phyloP scores from a whole-genome alignment of 2,797 vertebrate genomes.

The Oophaga sylvatica region DNA sequence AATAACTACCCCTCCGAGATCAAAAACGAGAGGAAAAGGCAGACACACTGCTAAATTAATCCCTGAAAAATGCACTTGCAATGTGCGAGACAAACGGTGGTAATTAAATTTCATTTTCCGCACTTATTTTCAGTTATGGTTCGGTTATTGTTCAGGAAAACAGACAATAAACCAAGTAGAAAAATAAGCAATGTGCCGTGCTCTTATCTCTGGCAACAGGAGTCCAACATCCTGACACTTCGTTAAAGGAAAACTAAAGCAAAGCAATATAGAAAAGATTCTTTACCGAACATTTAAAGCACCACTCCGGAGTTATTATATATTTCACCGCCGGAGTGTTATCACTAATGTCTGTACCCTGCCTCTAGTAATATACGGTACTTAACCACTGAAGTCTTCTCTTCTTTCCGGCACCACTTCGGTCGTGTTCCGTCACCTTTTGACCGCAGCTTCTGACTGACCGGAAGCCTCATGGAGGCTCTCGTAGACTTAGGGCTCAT shows the following conservation, averaged over 20 bases:
- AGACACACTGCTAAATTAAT: constrained; percentile 49
- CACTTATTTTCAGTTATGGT: constrained; percentile 19
- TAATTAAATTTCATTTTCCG: constrained; percentile 46
- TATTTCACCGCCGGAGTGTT: too few relatives aligned
- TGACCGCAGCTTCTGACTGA: too few relatives aligned
- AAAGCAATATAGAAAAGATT: not conserved
- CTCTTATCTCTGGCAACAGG: not conserved
- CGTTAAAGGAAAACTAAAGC: not conserved
- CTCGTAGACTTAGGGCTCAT: too few relatives aligned
- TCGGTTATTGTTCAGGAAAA: not conserved
- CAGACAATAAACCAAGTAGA: not conserved
- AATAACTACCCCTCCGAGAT: constrained; percentile 55
- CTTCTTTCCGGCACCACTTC: too few relatives aligned
- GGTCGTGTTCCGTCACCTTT: too few relatives aligned
- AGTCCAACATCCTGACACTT: not conserved
- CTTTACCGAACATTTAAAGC: not conserved
- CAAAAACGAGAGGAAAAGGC: constrained; percentile 26
- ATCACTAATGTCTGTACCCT: too few relatives aligned
- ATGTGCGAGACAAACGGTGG: constrained; percentile 44
- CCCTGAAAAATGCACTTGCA: constrained; percentile 53
- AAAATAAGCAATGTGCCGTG: not conserved
- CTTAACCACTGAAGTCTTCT: too few relatives aligned
- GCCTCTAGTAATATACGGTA: too few relatives aligned
- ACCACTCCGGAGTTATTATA: too few relatives aligned
- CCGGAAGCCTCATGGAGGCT: too few relatives aligned